phyloP scores from a whole-genome alignment of 2,797 vertebrate genomes.

The Echiichthys vipera region DNA sequence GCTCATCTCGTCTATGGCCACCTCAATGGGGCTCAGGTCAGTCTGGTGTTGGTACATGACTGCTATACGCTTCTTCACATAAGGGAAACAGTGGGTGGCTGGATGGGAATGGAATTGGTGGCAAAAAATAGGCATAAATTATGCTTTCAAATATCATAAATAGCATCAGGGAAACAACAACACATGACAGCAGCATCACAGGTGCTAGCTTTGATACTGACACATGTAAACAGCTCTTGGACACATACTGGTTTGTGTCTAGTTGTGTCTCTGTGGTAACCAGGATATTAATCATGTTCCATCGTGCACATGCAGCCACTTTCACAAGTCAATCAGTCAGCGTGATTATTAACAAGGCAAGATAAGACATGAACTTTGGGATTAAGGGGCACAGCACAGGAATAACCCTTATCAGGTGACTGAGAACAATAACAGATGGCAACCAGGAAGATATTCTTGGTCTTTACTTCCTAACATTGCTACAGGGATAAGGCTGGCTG shows the following conservation, averaged over 20 bases:
- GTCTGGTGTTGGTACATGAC: slow-evolving; percentile 99
- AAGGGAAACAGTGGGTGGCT: slow-evolving; percentile 98
- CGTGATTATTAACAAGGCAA: slow-evolving; percentile 23
- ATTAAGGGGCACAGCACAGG: slow-evolving; percentile 7
- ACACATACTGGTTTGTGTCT: not conserved
- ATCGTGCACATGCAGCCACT: not conserved
- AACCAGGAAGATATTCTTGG: not conserved
- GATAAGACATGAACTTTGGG: slow-evolving; percentile 64
- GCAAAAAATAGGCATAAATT: not conserved
- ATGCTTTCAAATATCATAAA: not conserved
- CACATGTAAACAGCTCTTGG: not conserved
- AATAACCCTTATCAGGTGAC: slow-evolving; percentile 37
- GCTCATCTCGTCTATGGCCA: slow-evolving; percentile 98
- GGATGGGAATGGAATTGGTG: not conserved
- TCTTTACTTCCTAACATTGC: not conserved
- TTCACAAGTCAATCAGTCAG: slow-evolving; percentile 1
- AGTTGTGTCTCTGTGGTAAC: not conserved
- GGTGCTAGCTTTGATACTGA: not conserved
- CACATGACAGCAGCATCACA: not conserved
- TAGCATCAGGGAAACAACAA: not conserved
- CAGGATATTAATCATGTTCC: not conserved
- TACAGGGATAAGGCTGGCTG: not conserved
- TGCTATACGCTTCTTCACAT: slow-evolving; percentile 96
- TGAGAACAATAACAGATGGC: not conserved
- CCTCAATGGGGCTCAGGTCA: slow-evolving; percentile 97